Conservation (phyloP, 2,113 vertebrate species). For the Entomyzon cyanotis region DNA sequence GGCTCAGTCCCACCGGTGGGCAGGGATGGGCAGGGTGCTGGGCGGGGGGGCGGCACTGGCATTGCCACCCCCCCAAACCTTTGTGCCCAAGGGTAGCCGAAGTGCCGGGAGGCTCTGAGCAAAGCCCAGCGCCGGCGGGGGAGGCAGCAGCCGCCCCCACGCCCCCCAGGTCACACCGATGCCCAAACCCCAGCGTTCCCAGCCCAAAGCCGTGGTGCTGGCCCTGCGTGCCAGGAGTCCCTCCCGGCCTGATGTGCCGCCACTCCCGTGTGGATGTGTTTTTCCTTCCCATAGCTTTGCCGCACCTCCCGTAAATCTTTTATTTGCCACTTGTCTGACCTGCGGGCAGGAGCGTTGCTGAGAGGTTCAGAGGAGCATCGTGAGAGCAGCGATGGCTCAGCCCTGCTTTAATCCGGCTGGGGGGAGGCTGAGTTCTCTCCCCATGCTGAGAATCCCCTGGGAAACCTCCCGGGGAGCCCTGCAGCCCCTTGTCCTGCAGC, state of each 20-base stretch:
- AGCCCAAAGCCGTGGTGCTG: background rate
- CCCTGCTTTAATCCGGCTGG: background rate
- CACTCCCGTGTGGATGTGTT: background rate
- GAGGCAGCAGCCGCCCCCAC: background rate
- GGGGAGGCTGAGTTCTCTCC: background rate
- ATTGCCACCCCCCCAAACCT: background rate
- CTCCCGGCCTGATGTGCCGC: background rate
- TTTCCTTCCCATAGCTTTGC: conserved; percentile 11
- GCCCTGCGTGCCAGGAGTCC: background rate
- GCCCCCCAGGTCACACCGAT: background rate
- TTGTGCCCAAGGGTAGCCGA: background rate
- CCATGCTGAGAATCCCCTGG: background rate
- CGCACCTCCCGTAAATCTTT: conserved; percentile 44
- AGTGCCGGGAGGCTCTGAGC: background rate
- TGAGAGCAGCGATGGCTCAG: background rate
- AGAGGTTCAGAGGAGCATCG: background rate
- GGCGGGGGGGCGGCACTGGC: background rate
- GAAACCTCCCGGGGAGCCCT: background rate
- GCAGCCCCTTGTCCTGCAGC: background rate
- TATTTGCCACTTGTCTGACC: conserved; percentile 45
- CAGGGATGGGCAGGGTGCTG: background rate
- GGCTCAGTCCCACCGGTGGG: background rate
- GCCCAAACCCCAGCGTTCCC: background rate
- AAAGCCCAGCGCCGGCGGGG: background rate
- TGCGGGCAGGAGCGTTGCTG: conserved; percentile 15